Conservation (phyloP, 2,888 invertebrate genomes). For the Cantharis flavilabris region DNA sequence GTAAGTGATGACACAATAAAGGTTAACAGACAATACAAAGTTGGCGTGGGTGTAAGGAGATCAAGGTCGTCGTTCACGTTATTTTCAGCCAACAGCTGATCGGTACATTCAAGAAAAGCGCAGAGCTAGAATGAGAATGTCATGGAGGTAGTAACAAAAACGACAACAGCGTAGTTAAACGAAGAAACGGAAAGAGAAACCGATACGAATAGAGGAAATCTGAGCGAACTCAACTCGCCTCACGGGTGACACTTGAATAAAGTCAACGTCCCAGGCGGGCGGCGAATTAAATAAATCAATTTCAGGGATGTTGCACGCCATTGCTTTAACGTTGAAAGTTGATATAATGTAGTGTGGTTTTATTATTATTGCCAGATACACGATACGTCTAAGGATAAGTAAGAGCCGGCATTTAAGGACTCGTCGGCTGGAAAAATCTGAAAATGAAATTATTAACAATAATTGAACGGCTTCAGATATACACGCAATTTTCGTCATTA, state of each 20-base stretch:
- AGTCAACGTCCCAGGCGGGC: slow-evolving; percentile 36
- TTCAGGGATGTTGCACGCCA: slow-evolving; percentile 33
- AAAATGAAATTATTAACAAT: slow-evolving; percentile 16
- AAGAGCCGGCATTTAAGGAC: slow-evolving; percentile 23
- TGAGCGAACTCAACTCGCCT: slow-evolving; percentile 26
- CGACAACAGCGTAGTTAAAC: slow-evolving; percentile 16
- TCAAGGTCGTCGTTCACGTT: slow-evolving; percentile 39
- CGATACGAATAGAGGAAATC: slow-evolving; percentile 21
- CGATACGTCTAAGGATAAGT: slow-evolving; percentile 11
- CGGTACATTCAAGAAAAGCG: slow-evolving; percentile 28
- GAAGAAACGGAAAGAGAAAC: slow-evolving; percentile 14
- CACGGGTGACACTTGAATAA: slow-evolving; percentile 31
- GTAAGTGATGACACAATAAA: slow-evolving; percentile 17
- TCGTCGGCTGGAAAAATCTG: slow-evolving; percentile 22
- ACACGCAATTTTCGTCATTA: slow-evolving; percentile 32
- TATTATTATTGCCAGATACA: not conserved
- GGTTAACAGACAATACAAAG: slow-evolving; percentile 21
- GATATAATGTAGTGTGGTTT: not conserved
- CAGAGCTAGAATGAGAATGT: slow-evolving; percentile 36
- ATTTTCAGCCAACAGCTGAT: slow-evolving; percentile 39
- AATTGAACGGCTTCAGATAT: slow-evolving; percentile 8
- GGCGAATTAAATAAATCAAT: slow-evolving; percentile 39
- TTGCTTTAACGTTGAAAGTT: slow-evolving; percentile 14
- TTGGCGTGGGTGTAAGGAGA: slow-evolving; percentile 24
- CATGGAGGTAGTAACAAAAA: slow-evolving; percentile 31